A percentile compares a stretch with the other conserved stretches of the same genome.
phyloP scores from a whole-genome alignment of 2,113 vertebrate genomes.

The Nyctibius bracteatus region DNA sequence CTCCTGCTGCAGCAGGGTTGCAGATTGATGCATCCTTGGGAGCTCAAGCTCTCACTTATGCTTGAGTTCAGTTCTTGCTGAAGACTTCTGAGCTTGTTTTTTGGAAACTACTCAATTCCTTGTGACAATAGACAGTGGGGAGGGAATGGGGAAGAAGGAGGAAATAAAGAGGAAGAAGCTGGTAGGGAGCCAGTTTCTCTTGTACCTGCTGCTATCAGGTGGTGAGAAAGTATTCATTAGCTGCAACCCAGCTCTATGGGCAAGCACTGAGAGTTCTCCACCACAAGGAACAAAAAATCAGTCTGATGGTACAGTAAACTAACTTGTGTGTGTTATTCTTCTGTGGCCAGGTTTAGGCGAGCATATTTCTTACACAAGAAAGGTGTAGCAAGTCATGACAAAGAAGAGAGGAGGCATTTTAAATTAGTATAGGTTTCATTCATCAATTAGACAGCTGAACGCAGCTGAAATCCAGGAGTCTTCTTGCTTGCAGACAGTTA shows the following conservation, averaged over 20 bases:
- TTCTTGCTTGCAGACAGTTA: background rate
- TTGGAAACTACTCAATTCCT: background rate
- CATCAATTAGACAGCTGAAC: background rate
- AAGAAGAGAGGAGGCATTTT: background rate
- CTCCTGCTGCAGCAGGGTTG: accelerated
- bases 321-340: background rate
- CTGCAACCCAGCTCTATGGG: background rate
- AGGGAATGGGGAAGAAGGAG: background rate
- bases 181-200: background rate
- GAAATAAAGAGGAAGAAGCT: background rate
- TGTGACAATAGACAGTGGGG: background rate
- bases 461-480: background rate
- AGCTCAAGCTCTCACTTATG: background rate
- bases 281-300: background rate
- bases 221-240: background rate
- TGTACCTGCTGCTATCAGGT: background rate
- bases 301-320: background rate
- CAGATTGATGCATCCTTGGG: accelerated
- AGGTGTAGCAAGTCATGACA: background rate
- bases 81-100: background rate
- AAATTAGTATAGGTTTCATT: background rate
- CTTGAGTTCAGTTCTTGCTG: background rate
- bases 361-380: background rate
- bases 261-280: background rate
- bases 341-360: background rate